A percentile compares a stretch with the other conserved stretches of the same genome.
Evolutionary conservation across 2,888 invertebrate species (phyloP).

Genomic region (Drosophila flavopinicola): DNA sequence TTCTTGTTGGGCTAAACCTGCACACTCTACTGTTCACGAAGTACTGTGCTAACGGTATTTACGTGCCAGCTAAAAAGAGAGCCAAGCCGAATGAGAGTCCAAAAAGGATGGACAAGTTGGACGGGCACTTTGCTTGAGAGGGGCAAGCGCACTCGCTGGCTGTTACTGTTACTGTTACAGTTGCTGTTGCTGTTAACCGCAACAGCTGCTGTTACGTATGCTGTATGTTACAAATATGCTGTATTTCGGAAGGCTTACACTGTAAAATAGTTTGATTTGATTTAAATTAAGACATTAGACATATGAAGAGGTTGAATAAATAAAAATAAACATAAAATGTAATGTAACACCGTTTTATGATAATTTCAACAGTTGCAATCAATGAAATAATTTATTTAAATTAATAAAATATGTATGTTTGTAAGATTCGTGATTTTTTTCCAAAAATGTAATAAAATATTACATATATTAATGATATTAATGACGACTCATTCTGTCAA

Average conservation of each 20-base stretch:
- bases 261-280: background rate
- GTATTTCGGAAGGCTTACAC: background rate
- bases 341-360: no score
- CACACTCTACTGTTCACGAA: constrained; percentile 78
- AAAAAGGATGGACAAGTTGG: constrained; percentile 14
- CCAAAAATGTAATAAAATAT: no score
- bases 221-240: constrained; percentile 5
- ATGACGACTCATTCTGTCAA: no score
- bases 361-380: no score
- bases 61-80: constrained; percentile 43
- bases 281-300: no score
- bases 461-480: no score
- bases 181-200: constrained; percentile 6
- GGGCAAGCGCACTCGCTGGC: constrained; percentile 24
- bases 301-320: no score
- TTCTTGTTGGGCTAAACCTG: constrained; percentile 51
- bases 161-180: background rate
- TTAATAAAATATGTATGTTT: background rate
- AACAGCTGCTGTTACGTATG: constrained; percentile 26
- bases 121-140: constrained; percentile 15
- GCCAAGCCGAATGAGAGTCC: constrained; percentile 11
- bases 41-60: constrained; percentile 77
- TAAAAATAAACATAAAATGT: no score
- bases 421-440: no score
- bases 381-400: background rate